Conservation (phyloP, 1,140 invertebrate species). For the Melipona quadrifasciata region DNA sequence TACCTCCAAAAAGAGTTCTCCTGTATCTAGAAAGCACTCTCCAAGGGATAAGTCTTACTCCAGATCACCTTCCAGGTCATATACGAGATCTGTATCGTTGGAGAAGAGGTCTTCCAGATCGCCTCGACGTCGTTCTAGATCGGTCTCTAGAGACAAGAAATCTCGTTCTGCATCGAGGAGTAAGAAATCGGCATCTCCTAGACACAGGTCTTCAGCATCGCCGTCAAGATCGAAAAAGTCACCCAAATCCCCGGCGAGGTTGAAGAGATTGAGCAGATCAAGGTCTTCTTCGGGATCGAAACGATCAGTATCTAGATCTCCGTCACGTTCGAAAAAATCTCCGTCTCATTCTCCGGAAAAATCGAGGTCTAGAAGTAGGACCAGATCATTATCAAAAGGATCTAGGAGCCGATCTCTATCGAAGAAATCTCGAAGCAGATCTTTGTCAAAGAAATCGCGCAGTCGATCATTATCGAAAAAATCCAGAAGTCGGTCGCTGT, state of each 20-base stretch:
- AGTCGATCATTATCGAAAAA: constrained; percentile 69
- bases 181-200: constrained; percentile 57
- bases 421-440: constrained; percentile 68
- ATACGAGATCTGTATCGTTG: constrained; percentile 66
- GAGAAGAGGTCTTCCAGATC: constrained; percentile 66
- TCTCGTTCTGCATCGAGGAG: constrained; percentile 56
- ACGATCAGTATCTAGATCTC: constrained; percentile 54
- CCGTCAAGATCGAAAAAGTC: constrained; percentile 51
- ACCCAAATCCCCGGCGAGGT: constrained; percentile 49
- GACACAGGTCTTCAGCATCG: constrained; percentile 44
- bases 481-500: constrained; percentile 68
- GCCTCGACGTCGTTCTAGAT: constrained; percentile 54
- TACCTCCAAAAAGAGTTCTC: constrained; percentile 40
- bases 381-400: constrained; percentile 65
- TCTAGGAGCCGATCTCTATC: constrained; percentile 68
- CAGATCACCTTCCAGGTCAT: constrained; percentile 70
- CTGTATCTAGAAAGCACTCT: constrained; percentile 54
- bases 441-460: constrained; percentile 63
- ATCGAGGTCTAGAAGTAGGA: constrained; percentile 67
- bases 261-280: constrained; percentile 63
- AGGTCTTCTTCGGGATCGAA: constrained; percentile 65
- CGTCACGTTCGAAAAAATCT: constrained; percentile 68
- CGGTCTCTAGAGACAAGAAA: constrained; percentile 48
- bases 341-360: constrained; percentile 65
- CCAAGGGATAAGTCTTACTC: constrained; percentile 65